Conservation (phyloP, 2,113 vertebrate genomes). For the Stictonetta naevosa region DNA sequence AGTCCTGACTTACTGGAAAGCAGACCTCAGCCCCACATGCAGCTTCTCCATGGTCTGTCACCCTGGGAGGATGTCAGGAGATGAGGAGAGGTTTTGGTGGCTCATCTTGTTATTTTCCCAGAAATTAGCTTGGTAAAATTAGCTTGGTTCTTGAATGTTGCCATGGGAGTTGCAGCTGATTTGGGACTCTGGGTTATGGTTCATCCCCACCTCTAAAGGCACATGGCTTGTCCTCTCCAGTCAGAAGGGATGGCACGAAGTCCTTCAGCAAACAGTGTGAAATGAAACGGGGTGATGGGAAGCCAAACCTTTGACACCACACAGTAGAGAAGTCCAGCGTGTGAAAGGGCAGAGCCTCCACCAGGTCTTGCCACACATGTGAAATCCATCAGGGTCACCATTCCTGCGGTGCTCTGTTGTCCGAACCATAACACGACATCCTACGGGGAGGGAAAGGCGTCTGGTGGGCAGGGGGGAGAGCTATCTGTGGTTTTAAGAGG, state of each 20-base stretch:
- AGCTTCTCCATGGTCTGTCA: not conserved
- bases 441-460: slow-evolving; percentile 27
- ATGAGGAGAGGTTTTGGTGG: not conserved
- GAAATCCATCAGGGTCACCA: slow-evolving; percentile 32
- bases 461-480: slow-evolving; percentile 30
- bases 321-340: not conserved
- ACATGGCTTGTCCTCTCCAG: not conserved
- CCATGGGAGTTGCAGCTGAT: not conserved
- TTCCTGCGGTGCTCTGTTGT: not conserved
- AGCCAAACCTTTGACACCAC: not conserved
- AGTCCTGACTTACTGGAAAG: not conserved
- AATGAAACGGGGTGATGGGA: not conserved
- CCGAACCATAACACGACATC: slow-evolving; percentile 14
- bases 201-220: not conserved
- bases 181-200: not conserved
- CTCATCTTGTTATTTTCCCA: not conserved
- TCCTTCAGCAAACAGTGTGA: not conserved
- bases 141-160: not conserved
- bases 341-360: slow-evolving; percentile 33
- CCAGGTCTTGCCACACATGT: slow-evolving; percentile 21
- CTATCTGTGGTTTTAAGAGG: slow-evolving; percentile 52
- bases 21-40: not conserved
- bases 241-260: not conserved
- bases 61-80: not conserved
- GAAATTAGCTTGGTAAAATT: not conserved